These are phyloP conservation scores for Zaprionus gabonicus DNA, from an alignment of 1,140 invertebrate species.

Conservation along the genomic window DNA sequence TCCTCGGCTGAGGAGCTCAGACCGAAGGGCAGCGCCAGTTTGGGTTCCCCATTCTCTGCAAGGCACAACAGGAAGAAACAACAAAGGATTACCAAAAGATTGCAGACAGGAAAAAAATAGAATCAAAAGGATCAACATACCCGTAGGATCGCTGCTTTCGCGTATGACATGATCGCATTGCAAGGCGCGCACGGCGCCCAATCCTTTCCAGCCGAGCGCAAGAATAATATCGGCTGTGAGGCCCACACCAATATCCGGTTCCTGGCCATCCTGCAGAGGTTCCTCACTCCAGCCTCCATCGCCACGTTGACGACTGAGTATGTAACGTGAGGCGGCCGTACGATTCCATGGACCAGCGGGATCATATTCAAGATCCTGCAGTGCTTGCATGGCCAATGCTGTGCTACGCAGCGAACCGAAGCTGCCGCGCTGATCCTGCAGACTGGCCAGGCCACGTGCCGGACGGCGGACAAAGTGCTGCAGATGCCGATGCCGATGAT, in stretches of 20 bases:
- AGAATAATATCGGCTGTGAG: conserved; percentile 91
- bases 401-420: conserved; percentile 93
- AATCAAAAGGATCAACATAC: conserved; percentile 37
- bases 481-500: conserved; percentile 91
- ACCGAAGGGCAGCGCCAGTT: conserved; percentile 82
- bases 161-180: conserved; percentile 87
- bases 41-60: conserved; percentile 81
- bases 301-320: conserved; percentile 89
- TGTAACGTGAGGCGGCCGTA: conserved; percentile 89
- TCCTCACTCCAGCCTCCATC: conserved; percentile 92
- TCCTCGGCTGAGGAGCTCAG: conserved; percentile 86
- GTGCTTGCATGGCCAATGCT: conserved; percentile 90
- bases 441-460: conserved; percentile 89
- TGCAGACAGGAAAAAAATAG: not conserved
- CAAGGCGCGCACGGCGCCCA: conserved; percentile 88
- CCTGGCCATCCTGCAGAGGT: conserved; percentile 83
- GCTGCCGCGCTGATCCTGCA: conserved; percentile 91
- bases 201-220: conserved; percentile 88
- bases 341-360: conserved; percentile 89
- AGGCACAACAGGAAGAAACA: not conserved
- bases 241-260: conserved; percentile 85
- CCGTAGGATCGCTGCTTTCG: conserved; percentile 79
- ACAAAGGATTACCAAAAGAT: too few species aligned
- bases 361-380: conserved; percentile 89
- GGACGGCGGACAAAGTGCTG: conserved; percentile 91